These are phyloP conservation scores for Talpa occidentalis DNA, from an alignment of 2,113 vertebrate species.

Conservation along the genomic window DNA sequence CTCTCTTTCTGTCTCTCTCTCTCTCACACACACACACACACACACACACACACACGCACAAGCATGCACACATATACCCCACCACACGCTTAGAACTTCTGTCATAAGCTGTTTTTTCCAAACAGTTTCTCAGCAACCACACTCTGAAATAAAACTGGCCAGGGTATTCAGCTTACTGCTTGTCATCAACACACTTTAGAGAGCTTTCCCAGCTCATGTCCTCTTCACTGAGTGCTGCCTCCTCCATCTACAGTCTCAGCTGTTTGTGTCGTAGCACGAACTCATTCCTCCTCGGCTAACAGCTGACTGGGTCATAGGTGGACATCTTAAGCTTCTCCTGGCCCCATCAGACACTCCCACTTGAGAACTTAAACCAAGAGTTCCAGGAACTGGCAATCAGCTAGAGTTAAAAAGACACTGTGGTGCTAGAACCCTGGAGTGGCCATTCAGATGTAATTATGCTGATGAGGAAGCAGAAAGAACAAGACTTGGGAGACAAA, in stretches of 20 bases:
- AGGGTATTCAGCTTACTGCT: not conserved
- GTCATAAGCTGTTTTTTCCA: constrained; percentile 37
- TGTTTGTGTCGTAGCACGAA: not conserved
- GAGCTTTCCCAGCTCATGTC: not conserved
- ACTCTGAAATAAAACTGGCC: constrained; percentile 20
- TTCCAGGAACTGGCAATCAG: not conserved
- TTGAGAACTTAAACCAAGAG: not conserved
- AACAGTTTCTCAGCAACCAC: constrained; percentile 30
- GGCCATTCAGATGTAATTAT: not conserved
- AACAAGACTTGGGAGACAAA: not conserved
- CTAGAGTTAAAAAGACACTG: not conserved
- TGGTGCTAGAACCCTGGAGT: not conserved
- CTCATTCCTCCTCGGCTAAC: not conserved
- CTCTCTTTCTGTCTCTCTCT: not conserved
- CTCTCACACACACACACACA: no score
- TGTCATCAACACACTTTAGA: not conserved
- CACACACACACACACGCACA: not conserved
- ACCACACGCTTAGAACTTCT: not conserved
- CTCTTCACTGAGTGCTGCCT: constrained; percentile 5
- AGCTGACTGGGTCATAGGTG: not conserved
- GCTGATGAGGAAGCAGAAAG: not conserved
- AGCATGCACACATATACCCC: not conserved
- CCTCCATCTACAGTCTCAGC: not conserved
- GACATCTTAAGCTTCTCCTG: not conserved
- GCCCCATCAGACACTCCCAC: not conserved